phyloP scores from a whole-genome alignment of 1,140 invertebrate species.

The Pseudomyrmex flavicornis region DNA sequence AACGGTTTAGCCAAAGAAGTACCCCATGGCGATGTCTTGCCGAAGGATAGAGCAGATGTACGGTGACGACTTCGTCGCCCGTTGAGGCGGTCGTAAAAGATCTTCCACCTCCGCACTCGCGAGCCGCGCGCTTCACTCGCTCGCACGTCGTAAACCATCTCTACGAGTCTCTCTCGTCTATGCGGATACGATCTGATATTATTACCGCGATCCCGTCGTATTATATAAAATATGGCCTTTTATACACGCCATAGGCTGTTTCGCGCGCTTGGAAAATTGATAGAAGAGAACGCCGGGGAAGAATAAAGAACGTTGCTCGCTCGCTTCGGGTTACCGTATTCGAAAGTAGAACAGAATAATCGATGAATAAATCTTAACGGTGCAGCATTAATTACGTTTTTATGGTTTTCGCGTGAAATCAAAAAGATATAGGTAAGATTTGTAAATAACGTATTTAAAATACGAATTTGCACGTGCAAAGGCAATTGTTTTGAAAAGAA shows the following conservation, averaged over 20 bases:
- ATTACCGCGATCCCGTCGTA: constrained; percentile 66
- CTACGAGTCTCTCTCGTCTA: constrained; percentile 53
- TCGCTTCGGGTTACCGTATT: background rate
- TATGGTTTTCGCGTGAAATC: too few species aligned
- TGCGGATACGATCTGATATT: constrained; percentile 73
- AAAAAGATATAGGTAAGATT: too few species aligned
- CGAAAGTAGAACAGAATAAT: background rate
- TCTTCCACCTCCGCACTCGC: constrained; percentile 60
- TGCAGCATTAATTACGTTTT: background rate
- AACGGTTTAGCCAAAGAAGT: constrained; percentile 41
- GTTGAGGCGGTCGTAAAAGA: constrained; percentile 78
- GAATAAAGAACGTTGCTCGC: constrained; percentile 13
- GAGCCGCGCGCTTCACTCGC: constrained; percentile 60
- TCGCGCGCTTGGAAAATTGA: background rate
- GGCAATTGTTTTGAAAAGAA: constrained; percentile 1
- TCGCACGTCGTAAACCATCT: constrained; percentile 78
- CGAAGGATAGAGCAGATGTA: constrained; percentile 16
- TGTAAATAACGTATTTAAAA: too few species aligned
- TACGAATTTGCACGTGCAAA: background rate
- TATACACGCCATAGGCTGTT: constrained; percentile 35
- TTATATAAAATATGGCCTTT: constrained; percentile 70
- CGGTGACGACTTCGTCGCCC: constrained; percentile 41
- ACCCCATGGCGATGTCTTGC: background rate
- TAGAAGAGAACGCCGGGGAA: background rate
- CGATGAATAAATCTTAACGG: background rate